Conservation (phyloP, 2,888 invertebrate genomes). For the Nephrotoma flavescens region DNA sequence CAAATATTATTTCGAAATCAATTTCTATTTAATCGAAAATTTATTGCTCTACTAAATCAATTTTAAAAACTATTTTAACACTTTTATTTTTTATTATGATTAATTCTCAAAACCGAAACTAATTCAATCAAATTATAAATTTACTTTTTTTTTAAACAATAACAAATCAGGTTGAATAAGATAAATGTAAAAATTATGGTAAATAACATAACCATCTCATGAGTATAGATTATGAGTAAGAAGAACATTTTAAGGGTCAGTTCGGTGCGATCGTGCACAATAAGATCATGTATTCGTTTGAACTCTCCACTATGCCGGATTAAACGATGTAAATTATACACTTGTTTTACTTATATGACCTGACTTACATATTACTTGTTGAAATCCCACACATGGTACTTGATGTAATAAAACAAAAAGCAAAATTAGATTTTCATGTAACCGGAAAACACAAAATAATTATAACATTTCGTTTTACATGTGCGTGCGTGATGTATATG, state of each 20-base stretch:
- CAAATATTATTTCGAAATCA: not conserved
- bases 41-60: not conserved
- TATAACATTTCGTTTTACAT: not conserved
- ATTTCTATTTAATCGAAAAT: not conserved
- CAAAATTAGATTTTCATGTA: not conserved
- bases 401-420: not conserved
- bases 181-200: not conserved
- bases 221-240: too few relatives aligned
- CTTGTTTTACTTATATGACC: not conserved
- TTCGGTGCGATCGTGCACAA: too few relatives aligned
- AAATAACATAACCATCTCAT: too few relatives aligned
- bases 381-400: not conserved
- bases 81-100: not conserved
- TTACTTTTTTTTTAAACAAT: not conserved
- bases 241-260: too few relatives aligned
- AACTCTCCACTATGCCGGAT: too few relatives aligned
- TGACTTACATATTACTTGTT: not conserved
- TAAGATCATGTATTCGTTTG: too few relatives aligned
- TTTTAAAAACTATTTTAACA: not conserved
- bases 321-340: not conserved
- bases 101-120: not conserved
- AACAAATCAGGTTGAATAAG: not conserved
- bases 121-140: not conserved
- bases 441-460: not conserved
- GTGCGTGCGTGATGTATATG: not conserved